Percentiles rank a stretch among this genome's conserved stretches.
Evolutionary conservation across 2,797 vertebrate species (phyloP).

Genomic region (Pygocentrus nattereri): DNA sequence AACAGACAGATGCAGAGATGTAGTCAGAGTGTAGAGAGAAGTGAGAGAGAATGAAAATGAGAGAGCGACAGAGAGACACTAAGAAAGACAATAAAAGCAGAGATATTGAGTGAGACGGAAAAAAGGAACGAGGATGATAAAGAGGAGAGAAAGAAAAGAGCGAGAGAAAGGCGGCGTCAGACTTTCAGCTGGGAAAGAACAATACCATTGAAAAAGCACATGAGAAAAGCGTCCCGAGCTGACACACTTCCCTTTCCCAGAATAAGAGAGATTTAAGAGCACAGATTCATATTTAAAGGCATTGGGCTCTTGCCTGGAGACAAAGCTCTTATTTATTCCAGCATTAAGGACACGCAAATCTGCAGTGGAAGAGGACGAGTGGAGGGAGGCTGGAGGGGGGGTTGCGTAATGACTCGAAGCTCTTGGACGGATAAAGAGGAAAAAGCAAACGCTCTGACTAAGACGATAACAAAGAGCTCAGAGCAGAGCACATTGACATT

Average conservation of each 20-base stretch:
- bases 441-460: not conserved
- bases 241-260: not conserved
- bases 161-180: too few species aligned
- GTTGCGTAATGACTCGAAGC: conserved; percentile 19
- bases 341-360: conserved; percentile 48
- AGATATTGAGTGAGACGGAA: not conserved
- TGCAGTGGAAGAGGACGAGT: conserved; percentile 2
- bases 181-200: not conserved
- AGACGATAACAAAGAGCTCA: not conserved
- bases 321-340: conserved; percentile 25
- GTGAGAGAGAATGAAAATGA: not conserved
- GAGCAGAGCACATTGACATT: not conserved
- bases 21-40: not conserved
- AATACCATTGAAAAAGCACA: not conserved
- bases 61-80: too few species aligned
- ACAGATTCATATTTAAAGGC: not conserved
- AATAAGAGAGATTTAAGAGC: not conserved
- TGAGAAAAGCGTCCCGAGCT: not conserved
- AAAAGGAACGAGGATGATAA: too few species aligned
- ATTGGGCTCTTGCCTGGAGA: not conserved
- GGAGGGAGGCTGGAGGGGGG: not conserved
- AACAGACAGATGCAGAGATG: not conserved
- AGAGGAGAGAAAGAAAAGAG: too few species aligned
- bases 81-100: not conserved
- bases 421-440: not conserved